Evolutionary conservation across 1,140 invertebrate genomes (phyloP).

Genomic region (Ditylenchus dipsaci): DNA sequence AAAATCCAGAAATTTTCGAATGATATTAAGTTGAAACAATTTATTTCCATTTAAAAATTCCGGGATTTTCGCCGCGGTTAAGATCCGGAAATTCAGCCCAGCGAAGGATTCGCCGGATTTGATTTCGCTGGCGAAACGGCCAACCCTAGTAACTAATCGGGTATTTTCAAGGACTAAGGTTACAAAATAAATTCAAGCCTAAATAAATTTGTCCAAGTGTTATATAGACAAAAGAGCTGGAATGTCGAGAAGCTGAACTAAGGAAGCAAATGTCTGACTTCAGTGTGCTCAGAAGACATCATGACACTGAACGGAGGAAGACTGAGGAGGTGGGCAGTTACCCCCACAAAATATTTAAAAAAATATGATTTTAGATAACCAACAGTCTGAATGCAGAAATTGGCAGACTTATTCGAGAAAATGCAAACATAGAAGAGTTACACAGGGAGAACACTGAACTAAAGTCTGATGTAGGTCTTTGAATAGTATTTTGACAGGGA

Average conservation of each 20-base stretch:
- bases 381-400: constrained; percentile 32
- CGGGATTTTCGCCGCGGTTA: no score
- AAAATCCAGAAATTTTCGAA: no score
- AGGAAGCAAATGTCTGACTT: constrained; percentile 12
- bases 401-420: constrained; percentile 22
- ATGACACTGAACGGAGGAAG: constrained; percentile 22
- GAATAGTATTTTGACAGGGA: neutral
- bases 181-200: no score
- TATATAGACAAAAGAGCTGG: constrained; percentile 26
- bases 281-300: constrained; percentile 13
- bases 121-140: no score
- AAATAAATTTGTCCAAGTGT: no score
- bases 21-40: no score
- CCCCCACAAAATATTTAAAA: neutral
- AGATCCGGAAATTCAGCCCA: no score
- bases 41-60: no score
- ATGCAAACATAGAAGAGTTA: neutral
- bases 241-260: constrained; percentile 28
- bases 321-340: constrained; percentile 20
- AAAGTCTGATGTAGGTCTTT: neutral
- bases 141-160: no score
- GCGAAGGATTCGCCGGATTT: no score
- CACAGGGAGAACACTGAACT: neutral
- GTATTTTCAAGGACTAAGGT: no score
- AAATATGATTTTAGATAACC: constrained; percentile 1